Evolutionary conservation across 1,140 invertebrate genomes (phyloP).

Genomic region (Psilanteris sp.): DNA sequence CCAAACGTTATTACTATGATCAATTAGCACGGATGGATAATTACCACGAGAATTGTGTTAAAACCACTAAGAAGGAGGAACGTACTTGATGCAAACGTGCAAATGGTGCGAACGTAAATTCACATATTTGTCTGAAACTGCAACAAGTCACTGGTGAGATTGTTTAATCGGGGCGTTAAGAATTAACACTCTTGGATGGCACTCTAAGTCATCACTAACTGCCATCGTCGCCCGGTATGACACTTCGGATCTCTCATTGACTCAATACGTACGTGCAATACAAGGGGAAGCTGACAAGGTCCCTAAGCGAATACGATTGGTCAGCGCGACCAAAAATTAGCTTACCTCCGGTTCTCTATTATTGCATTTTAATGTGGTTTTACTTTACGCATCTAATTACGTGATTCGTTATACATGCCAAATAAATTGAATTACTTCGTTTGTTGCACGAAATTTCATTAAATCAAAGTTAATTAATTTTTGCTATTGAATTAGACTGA

Average conservation of each 20-base stretch:
- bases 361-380: conserved; percentile 48
- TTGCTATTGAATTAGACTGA: too few relatives aligned
- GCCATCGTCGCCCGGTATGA: conserved; percentile 56
- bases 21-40: neutral
- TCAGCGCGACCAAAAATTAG: conserved; percentile 60
- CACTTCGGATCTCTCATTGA: conserved; percentile 62
- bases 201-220: conserved; percentile 57
- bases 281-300: conserved; percentile 62
- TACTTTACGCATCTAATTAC: conserved; percentile 27
- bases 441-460: too few relatives aligned
- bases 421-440: neutral
- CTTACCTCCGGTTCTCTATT: conserved; percentile 51
- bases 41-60: neutral
- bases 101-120: neutral
- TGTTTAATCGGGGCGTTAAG: conserved; percentile 55
- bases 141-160: conserved; percentile 28
- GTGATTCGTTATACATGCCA: neutral
- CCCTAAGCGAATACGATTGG: conserved; percentile 54
- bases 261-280: conserved; percentile 57
- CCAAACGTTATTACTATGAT: neutral
- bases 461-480: too few relatives aligned
- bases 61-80: neutral
- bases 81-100: conserved; percentile 4
- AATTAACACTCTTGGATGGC: conserved; percentile 51
- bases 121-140: conserved; percentile 29